Base-by-base conservation (phyloP, 2,797 vertebrate species). In the Tachyglossus aculeatus region DNA sequence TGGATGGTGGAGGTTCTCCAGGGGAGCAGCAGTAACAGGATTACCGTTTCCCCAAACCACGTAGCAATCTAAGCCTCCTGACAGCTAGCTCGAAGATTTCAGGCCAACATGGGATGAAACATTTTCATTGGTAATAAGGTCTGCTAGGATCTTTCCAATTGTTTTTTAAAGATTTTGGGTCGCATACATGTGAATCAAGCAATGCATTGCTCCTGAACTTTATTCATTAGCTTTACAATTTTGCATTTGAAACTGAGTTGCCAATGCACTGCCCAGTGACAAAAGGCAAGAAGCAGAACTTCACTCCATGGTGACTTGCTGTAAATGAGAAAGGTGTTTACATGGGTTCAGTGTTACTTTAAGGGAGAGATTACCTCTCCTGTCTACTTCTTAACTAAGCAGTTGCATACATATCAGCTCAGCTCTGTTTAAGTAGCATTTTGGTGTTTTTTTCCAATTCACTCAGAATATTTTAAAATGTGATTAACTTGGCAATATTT, bases 381-480 rank as follows among this genome's bases (percentile, higher is more conserved):
- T n/a, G 57, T 16, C 21, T 16, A 44, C 27, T 38, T n/a, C 13
- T 45, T 24, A 7, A 29, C 37, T 37, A 64, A 81, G 63, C 67
- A 69, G 47, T 0, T 10, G 57, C 80, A 64, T 51, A 48, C 69
- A 81, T 81, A 72, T 82, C 69, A 82, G 80, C 64, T 60, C 57
- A 74, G 63, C 60, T 40, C 67, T 44, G 6, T 33, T 56, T 27
- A 75, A 37, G 67, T 58, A 47, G 62, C 62, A 57, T 80, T 67
- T 71, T 39, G 71, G 85, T n/a, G n/a, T 68, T 22, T 67, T 54
- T 34, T 75, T 74, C 61, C 80, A 81, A 79, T 75, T 54, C 53
- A 80, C 76, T 83, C 79, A 83, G 74, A 69, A 80, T 73, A 74
- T 81, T 81, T 37, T 69, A 67, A 82, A 86, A 86, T 77, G 24